Base-by-base conservation (phyloP, 2,888 invertebrate genomes). In the Chalcis sispes region DNA sequence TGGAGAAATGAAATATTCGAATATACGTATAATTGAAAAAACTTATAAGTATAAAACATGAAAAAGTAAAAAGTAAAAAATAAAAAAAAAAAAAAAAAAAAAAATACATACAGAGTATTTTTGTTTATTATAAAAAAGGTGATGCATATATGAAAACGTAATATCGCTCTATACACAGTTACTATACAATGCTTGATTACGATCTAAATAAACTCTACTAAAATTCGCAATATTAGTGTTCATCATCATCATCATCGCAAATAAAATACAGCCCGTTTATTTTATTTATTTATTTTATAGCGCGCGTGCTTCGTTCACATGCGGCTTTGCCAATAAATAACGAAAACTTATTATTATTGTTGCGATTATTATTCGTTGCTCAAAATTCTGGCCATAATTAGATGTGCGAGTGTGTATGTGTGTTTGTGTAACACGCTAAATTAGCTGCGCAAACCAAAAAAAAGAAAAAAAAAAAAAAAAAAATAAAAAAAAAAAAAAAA, bases 241-340 rank as follows among this genome's bases (percentile, higher is more conserved):
- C n/a, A n/a, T n/a, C n/a, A n/a, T n/a, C n/a, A n/a, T 70, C 73
- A 79, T 81, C 77, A 75, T 78, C 71, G 61, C 67, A 74, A 74
- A 75, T 74, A 59, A 77, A n/a, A 79, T 78, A 76, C 72, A 75
- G 73, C 48, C 52, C 72, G 65, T 32, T 18, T 59, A 13, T 56
- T n/a, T n/a, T n/a, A n/a, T n/a, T n/a, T n/a, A n/a, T n/a, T n/a
- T n/a, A 25, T 36, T 46, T 40, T 52, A 56, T 56, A 79, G 64
- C 79, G 80, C 79, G 78, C 81, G 81, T 82, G 82, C 81, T 81
- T 74, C 72, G n/a, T n/a, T 79, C 59, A 71, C 76, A 74, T 76
- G 76, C 76, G 40, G 32, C 61, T 58, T 48, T 76, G 62, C 36
- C 52, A 66, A 61, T 29, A 32, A 25, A 65, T 50, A 40, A 8